These are phyloP conservation scores for Sylvia atricapilla DNA, from an alignment of 2,113 vertebrate genomes.

Conservation along the genomic window DNA sequence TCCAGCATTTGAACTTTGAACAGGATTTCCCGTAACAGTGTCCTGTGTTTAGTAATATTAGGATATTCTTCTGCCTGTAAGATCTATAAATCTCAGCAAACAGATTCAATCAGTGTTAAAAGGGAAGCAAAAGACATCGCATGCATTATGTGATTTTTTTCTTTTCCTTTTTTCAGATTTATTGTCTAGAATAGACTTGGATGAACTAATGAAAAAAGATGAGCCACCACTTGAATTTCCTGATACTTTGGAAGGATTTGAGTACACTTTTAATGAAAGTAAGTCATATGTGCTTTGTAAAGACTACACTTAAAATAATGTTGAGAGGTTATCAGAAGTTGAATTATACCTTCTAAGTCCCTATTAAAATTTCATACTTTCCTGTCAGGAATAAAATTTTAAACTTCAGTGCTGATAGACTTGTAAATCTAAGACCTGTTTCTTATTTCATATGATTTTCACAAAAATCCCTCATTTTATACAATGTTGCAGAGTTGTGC, in stretches of 20 bases:
- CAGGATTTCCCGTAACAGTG: neutral
- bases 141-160: neutral
- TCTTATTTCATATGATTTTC: neutral
- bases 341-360: neutral
- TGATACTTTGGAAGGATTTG: conserved; percentile 94
- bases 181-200: conserved; percentile 94
- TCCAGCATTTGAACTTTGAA: neutral
- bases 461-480: neutral
- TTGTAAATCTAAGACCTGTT: neutral
- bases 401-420: neutral
- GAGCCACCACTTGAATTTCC: conserved; percentile 95
- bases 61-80: neutral
- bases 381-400: conserved; percentile 16
- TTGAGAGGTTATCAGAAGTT: neutral
- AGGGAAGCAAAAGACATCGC: neutral
- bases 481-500: neutral
- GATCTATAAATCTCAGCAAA: neutral
- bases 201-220: conserved; percentile 99
- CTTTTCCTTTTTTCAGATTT: conserved; percentile 80
- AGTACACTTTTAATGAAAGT: conserved; percentile 97
- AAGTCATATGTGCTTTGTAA: conserved; percentile 64
- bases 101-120: neutral
- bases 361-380: conserved; percentile 1
- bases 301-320: conserved; percentile 2
- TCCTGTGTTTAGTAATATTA: neutral